Evolutionary conservation across 37 sponge, comb jelly and placozoan species (phyloP), one percentile per base, ranked within the genome.

Genomic region (Bolinopsis microptera): DNA sequence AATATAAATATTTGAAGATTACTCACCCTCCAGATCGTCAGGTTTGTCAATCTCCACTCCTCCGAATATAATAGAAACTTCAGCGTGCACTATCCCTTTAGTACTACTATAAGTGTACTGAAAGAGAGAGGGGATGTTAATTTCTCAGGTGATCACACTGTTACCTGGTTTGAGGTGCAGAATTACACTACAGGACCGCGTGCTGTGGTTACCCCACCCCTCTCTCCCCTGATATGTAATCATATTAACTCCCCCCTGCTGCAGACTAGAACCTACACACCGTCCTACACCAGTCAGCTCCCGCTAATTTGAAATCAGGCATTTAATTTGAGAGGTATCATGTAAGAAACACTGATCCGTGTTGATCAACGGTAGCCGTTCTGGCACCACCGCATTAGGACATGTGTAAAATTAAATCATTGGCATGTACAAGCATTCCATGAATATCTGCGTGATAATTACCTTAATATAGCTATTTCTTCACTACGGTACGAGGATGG

Each of bases 21-120:
- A 48, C 61, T 48, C 13, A 48, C 61, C 61, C 21, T 77, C 21
- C 36, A 86, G 3, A 13, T 86, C 36, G 3, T 9, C 27, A 0
- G 41, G 90, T 48, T 41, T 39, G 90, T 86, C 90, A 36, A 86
- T 86, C 61, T 86, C 90, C 40, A 86, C 90, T 9, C 25, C 23
- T 21, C 90, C 90, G 39, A 86, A 86, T 1, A 41, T 9, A 22
- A 86, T 38, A 28, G 90, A 41, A 21, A 86, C 90, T 8, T 39
- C 35, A 41, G 90, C 90, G 25, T 86, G 37, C 30, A 86, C 90
- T 23, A 86, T 41, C 22, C 90, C 90, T 40, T 86, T 41, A 40
- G 30, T 41, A 38, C 41, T 34, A 40, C 90, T 86, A 40, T 86
- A 86, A 40, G 34, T 38, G 90, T 86, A 86, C 90, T 86, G 90